Percentiles rank a stretch among this genome's conserved stretches.
phyloP scores from a whole-genome alignment of 2,888 invertebrate genomes.

The Platycheirus albimanus region DNA sequence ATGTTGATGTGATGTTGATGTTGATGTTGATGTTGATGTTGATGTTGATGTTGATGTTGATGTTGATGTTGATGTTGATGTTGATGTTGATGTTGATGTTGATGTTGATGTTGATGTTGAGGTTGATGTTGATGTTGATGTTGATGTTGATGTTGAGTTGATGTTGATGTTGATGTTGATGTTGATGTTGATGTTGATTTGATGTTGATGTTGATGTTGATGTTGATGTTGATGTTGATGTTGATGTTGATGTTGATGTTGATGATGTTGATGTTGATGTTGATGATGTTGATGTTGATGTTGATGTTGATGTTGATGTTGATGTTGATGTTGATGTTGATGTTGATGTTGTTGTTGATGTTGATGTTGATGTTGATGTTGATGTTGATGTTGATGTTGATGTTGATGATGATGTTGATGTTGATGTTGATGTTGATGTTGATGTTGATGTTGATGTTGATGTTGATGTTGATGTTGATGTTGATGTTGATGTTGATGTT shows the following conservation, averaged over 20 bases:
- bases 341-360: conserved; percentile 11
- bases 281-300: conserved; percentile 11
- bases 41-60: background rate
- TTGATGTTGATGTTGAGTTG: no score
- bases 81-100: conserved; percentile 7
- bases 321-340: conserved; percentile 7
- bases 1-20: no score
- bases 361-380: conserved; percentile 1
- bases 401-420: background rate
- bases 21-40: conserved; percentile 11
- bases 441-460: background rate
- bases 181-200: no score
- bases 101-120: no score
- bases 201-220: conserved; percentile 10
- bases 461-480: background rate
- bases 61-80: background rate
- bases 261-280: background rate
- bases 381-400: background rate
- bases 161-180: no score
- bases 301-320: conserved; percentile 10
- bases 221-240: conserved; percentile 12
- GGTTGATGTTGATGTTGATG: no score
- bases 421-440: conserved; percentile 3
- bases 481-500: background rate
- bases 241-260: background rate